Evolutionary conservation across 2,113 vertebrate genomes (phyloP).

Genomic region (Plecturocebus donacophilus): DNA sequence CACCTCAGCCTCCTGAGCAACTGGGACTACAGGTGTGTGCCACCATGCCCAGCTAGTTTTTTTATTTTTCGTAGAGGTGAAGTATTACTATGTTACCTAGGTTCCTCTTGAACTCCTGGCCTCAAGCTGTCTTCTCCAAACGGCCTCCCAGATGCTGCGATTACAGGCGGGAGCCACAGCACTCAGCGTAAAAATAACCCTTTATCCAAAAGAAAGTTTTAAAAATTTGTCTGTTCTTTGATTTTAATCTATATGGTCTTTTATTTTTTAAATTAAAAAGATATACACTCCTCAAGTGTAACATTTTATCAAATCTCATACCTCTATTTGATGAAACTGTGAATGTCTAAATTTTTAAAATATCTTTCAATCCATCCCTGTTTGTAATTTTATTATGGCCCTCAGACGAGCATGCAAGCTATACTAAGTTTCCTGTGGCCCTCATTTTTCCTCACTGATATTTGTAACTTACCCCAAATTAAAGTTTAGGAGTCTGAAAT

Average conservation of each 20-base stretch:
- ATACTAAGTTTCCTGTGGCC: not conserved
- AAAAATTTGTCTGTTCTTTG: not conserved
- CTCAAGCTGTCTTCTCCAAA: no score
- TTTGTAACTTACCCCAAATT: not conserved
- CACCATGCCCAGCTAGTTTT: no score
- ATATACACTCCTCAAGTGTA: not conserved
- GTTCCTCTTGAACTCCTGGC: no score
- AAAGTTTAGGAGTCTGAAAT: conserved; percentile 26
- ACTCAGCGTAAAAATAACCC: not conserved
- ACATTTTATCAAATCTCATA: not conserved
- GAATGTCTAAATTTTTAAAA: not conserved
- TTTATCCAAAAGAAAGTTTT: not conserved
- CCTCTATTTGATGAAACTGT: not conserved
- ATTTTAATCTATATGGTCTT: not conserved
- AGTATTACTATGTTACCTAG: no score
- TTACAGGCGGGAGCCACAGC: no score
- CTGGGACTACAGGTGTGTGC: no score
- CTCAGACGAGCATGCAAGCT: not conserved
- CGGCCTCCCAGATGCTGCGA: no score
- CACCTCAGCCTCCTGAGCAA: no score
- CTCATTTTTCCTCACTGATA: not conserved
- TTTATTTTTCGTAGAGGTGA: no score
- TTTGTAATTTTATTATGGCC: not conserved
- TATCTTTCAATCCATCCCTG: not conserved
- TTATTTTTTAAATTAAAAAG: not conserved